Evolutionary conservation across 2,113 vertebrate species (phyloP).

Genomic region (Mustela nigripes): DNA sequence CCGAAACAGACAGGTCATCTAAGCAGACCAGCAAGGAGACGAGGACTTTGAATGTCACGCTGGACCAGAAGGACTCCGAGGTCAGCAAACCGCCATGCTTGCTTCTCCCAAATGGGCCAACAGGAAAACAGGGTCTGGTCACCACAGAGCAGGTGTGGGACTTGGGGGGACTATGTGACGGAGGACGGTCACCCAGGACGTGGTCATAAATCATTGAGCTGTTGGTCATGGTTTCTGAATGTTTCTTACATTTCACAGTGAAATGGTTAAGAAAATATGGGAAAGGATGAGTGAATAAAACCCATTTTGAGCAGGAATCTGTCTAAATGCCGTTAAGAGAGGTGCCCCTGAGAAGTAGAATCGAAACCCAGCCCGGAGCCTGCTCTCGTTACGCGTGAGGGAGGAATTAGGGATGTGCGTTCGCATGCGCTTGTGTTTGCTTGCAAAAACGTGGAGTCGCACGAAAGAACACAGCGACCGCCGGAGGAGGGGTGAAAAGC

Average conservation of each 20-base stretch:
- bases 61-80: neutral
- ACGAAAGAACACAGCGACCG: fast-evolving
- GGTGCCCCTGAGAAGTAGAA: neutral
- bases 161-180: neutral
- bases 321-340: neutral
- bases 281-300: neutral
- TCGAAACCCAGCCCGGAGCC: neutral
- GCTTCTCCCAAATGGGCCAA: too few species aligned
- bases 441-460: too few species aligned
- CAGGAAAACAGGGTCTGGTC: too few species aligned
- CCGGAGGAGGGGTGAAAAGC: neutral
- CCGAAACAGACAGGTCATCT: neutral
- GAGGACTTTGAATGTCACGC: neutral
- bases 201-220: too few species aligned
- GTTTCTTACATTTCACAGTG: neutral
- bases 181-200: neutral
- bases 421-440: neutral
- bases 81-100: neutral
- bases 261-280: neutral
- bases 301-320: too few species aligned
- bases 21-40: neutral
- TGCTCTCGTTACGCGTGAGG: neutral
- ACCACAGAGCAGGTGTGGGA: fast-evolving
- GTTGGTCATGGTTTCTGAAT: neutral
- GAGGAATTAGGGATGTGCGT: neutral